Evolutionary conservation across 2,797 vertebrate species (phyloP).

Genomic region (Poeciliopsis paucimaculata): DNA sequence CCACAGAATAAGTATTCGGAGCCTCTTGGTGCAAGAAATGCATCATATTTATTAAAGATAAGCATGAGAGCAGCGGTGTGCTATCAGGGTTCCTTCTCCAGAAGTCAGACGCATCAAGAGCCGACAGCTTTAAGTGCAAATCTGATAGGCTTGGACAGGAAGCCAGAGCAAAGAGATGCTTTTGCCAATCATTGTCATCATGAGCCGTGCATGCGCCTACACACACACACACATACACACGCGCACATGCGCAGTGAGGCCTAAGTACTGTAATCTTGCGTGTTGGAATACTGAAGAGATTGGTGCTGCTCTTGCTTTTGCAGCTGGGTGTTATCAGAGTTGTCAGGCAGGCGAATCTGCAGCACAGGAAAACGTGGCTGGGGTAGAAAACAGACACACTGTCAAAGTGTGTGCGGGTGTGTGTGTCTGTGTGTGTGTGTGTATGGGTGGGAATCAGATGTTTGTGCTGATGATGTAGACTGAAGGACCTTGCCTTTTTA

Average conservation of each 20-base stretch:
- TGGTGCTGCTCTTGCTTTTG: constrained; percentile 59
- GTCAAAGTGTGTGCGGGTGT: constrained; percentile 22
- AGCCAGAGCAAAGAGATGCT: constrained; percentile 51
- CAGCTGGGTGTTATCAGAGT: constrained; percentile 62
- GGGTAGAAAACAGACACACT: constrained; percentile 59
- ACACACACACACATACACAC: constrained; percentile 9
- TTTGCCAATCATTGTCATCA: constrained; percentile 68
- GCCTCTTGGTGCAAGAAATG: constrained; percentile 38
- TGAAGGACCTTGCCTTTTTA: constrained; percentile 15
- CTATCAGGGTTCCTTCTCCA: constrained; percentile 47
- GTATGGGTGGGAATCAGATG: background rate
- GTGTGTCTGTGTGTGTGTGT: background rate
- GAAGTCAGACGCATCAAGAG: constrained; percentile 26
- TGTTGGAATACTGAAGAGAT: constrained; percentile 50
- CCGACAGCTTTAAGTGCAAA: constrained; percentile 64
- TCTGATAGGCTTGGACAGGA: constrained; percentile 65
- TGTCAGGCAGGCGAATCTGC: constrained; percentile 71
- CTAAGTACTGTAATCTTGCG: constrained; percentile 38
- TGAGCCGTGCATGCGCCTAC: constrained; percentile 13
- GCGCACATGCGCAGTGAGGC: constrained; percentile 8
- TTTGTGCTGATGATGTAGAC: constrained; percentile 16
- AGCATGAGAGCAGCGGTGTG: constrained; percentile 27
- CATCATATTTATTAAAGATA: constrained; percentile 62
- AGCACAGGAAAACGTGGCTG: constrained; percentile 57
- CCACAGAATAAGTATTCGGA: constrained; percentile 23